These are phyloP conservation scores for Ecliptopera silaceata DNA, from an alignment of 2,888 invertebrate genomes.

Conservation along the genomic window DNA sequence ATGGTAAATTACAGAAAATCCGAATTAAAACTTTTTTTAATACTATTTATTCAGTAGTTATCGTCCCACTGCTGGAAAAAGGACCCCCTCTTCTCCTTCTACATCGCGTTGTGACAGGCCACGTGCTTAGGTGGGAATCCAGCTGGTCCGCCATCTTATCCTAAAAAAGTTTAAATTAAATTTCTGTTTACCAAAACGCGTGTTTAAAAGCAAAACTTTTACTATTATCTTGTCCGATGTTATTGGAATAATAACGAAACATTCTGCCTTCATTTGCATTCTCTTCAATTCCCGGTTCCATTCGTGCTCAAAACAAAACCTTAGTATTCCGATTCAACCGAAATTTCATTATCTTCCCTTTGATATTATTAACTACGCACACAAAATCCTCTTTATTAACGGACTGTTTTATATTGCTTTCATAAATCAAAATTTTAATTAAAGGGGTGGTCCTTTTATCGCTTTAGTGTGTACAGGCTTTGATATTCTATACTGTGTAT, in stretches of 20 bases:
- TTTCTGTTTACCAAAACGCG: background rate
- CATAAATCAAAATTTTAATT: conserved; percentile 44
- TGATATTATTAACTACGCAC: conserved; percentile 37
- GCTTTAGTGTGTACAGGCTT: conserved; percentile 27
- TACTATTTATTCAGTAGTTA: too few relatives aligned
- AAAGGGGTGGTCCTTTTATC: conserved; percentile 37
- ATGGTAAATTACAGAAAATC: too few relatives aligned
- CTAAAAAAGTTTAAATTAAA: too few relatives aligned
- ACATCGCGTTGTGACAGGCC: too few relatives aligned
- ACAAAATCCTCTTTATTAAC: conserved; percentile 39
- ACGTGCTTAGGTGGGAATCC: too few relatives aligned
- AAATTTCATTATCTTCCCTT: conserved; percentile 31
- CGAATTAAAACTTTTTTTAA: too few relatives aligned
- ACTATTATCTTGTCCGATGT: background rate
- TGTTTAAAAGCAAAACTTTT: background rate
- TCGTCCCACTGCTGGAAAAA: too few relatives aligned
- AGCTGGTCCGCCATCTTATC: too few relatives aligned
- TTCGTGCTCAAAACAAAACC: conserved; percentile 15
- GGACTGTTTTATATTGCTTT: conserved; percentile 39
- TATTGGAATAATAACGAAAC: background rate
- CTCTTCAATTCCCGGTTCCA: conserved; percentile 1
- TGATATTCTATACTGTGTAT: conserved; percentile 25
- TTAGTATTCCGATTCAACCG: conserved; percentile 15
- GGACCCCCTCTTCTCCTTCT: too few relatives aligned
- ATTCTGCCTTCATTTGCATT: background rate